Evolutionary conservation across 2,797 vertebrate species (phyloP), one percentile per base, ranked within the genome.

Genomic region (Apogon hyalosoma): DNA sequence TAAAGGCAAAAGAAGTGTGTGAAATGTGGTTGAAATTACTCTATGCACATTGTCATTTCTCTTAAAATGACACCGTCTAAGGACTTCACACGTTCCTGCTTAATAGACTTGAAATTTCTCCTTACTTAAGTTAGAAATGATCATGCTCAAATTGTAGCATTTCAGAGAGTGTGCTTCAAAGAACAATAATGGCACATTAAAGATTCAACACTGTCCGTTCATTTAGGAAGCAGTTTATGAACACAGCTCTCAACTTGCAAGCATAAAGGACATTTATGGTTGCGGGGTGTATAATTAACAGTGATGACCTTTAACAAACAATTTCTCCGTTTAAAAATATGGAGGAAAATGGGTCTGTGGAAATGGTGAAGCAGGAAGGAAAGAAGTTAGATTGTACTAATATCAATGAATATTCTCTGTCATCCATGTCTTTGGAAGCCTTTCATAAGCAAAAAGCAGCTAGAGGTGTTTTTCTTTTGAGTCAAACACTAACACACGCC

Each of bases 231-330:
- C 77, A 16, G 52, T 85, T 87, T 77, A 80, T 79, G 72, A 75
- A 79, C 80, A 59, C 61, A 24, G 21, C 21, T 24, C 21, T 24
- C 4, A 4, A 24, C 21, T 24, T 24, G 21, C 21, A 24, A 24
- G 21, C 21, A 24, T 24, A 24, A 50, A 69, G 78, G 74, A 86
- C 78, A 80, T 79, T 67, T 63, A 77, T 85, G 74, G 75, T 80
- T 67, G 48, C 21, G 8, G 80, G 79, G 76, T 80, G 73, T 80
- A 74, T 87, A 87, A 91, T 92, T 90, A 91, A 87, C 79, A 86
- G 63, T 9, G 9, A 18, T 90, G 84, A 85, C 87, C 85, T 83
- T 84, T 42, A 70, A 69, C 73, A 79, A 90, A 88, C 73, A 75
- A 56, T 87, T 76, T 83, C 70, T 84, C 63, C 69, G 69, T 86